Percentiles rank a stretch among this genome's conserved stretches.
Conservation (phyloP, 2,113 vertebrate genomes). For the Elephas maximus region DNA sequence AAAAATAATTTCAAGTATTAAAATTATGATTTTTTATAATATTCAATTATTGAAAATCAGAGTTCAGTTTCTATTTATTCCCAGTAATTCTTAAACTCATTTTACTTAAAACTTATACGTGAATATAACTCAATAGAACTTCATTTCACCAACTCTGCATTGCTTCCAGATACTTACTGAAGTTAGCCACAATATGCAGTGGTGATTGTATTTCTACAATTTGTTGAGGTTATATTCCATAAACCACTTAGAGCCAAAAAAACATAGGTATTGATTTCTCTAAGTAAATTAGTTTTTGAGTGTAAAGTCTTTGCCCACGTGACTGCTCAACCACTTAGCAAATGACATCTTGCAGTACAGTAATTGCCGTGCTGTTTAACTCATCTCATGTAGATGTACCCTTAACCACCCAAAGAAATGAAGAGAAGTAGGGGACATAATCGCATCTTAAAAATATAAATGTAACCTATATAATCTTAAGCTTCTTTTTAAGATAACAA, state of each 20-base stretch:
- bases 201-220: background rate
- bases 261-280: constrained; percentile 65
- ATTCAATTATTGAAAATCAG: background rate
- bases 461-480: constrained; percentile 53
- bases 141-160: background rate
- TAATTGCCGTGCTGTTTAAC: constrained; percentile 69
- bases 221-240: constrained; percentile 47
- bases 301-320: constrained; percentile 67
- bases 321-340: constrained; percentile 65
- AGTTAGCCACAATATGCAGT: background rate
- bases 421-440: constrained; percentile 56
- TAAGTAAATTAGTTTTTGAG: constrained; percentile 72
- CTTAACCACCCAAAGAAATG: constrained; percentile 42
- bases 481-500: constrained; percentile 41
- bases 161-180: constrained; percentile 17
- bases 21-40: constrained; percentile 4
- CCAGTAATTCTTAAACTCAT: background rate
- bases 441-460: constrained; percentile 65
- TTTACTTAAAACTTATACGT: background rate
- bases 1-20: background rate
- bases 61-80: background rate
- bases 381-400: constrained; percentile 5
- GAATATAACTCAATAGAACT: background rate
- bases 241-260: constrained; percentile 41
- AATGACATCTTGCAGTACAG: constrained; percentile 57